Evolutionary conservation across 2,113 vertebrate genomes (phyloP).

Genomic region (Callospermophilus lateralis): DNA sequence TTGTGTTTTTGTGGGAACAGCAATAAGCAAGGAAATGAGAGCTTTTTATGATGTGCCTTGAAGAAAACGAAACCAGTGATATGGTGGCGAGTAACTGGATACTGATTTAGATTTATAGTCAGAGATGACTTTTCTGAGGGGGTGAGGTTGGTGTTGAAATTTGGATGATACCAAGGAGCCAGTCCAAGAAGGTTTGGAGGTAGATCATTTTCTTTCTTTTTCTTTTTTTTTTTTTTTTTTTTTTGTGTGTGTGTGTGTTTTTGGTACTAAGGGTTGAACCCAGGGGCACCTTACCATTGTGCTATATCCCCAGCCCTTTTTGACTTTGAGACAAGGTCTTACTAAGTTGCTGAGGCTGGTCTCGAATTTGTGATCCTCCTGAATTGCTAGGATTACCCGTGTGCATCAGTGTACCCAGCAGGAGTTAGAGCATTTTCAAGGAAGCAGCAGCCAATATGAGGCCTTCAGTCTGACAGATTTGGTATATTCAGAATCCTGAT

Average conservation of each 20-base stretch:
- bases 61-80: not conserved
- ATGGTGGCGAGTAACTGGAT: not conserved
- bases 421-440: not conserved
- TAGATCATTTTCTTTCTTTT: not conserved
- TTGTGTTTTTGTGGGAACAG: not conserved
- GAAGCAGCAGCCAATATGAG: not conserved
- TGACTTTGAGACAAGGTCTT: no score
- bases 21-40: not conserved
- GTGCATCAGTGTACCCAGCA: no score
- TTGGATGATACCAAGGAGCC: not conserved
- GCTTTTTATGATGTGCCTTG: not conserved
- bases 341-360: no score
- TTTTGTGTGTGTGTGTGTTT: no score
- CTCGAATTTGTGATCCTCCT: no score
- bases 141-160: not conserved
- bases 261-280: no score
- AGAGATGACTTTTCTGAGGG: not conserved
- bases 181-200: not conserved
- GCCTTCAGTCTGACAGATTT: not conserved
- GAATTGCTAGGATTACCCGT: no score
- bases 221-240: no score
- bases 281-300: no score
- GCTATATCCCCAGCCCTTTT: no score
- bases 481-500: not conserved
- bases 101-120: not conserved